These are phyloP conservation scores for Dendrolimus punctatus DNA, from an alignment of 1,140 invertebrate genomes.

Conservation along the genomic window DNA sequence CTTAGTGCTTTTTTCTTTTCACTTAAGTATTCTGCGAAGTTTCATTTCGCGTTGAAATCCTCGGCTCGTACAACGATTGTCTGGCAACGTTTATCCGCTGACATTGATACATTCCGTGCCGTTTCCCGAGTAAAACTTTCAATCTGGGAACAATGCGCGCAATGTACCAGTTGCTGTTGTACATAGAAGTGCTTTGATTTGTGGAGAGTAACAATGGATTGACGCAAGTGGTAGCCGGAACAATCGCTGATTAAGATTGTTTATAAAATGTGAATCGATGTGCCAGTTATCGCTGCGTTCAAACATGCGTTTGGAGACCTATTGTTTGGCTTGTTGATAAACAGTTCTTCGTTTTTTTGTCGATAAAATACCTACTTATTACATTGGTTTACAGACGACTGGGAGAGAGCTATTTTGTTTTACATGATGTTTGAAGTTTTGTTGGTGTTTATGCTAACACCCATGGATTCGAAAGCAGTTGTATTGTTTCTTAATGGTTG, in stretches of 20 bases:
- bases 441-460: no score
- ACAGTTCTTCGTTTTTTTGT: not conserved
- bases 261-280: conserved; percentile 52
- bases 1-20: conserved; percentile 37
- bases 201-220: conserved; percentile 37
- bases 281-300: conserved; percentile 28
- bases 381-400: no score
- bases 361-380: no score
- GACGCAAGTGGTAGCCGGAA: conserved; percentile 45
- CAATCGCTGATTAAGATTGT: conserved; percentile 59
- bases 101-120: conserved; percentile 31
- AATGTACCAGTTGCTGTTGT: conserved; percentile 17
- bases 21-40: conserved; percentile 39
- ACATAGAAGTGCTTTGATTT: conserved; percentile 18
- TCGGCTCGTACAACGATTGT: conserved; percentile 17
- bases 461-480: no score
- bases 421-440: no score
- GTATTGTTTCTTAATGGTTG: no score
- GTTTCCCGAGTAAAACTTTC: conserved; percentile 13
- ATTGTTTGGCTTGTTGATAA: conserved; percentile 21
- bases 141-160: conserved; percentile 26
- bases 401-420: no score
- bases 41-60: conserved; percentile 32
- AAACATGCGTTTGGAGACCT: conserved; percentile 18
- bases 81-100: conserved; percentile 25